A percentile compares a stretch with the other conserved stretches of the same genome.
Evolutionary conservation across 2,888 invertebrate species (phyloP).

Genomic region (Terebella lapidaria): DNA sequence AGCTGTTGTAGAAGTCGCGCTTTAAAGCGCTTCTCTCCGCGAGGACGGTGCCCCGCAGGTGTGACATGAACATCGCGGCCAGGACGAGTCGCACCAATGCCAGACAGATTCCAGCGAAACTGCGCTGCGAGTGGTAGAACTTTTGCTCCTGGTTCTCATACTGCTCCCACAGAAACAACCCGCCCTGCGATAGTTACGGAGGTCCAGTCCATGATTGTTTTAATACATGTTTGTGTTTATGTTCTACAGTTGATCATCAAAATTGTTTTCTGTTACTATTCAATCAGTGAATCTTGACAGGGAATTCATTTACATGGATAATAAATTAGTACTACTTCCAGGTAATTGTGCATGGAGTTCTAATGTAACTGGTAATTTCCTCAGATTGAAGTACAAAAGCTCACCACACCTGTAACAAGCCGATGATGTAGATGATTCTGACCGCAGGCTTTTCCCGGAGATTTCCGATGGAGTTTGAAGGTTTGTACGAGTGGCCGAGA

Average conservation of each 20-base stretch:
- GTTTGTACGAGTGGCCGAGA: constrained; percentile 31
- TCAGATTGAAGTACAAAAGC: no score
- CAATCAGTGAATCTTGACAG: no score
- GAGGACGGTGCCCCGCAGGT: constrained; percentile 34
- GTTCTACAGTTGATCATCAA: no score
- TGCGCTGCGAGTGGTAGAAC: constrained; percentile 41
- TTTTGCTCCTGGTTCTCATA: constrained; percentile 38
- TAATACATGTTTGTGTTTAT: no score
- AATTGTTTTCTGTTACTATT: no score
- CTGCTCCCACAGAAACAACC: constrained; percentile 46
- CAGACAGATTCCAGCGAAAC: constrained; percentile 36
- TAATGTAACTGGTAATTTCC: no score
- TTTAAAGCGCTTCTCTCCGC: constrained; percentile 41
- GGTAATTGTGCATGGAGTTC: no score
- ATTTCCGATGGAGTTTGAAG: constrained; percentile 32
- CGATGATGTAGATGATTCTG: constrained; percentile 37
- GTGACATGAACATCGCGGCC: constrained; percentile 42
- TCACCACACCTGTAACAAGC: constrained; percentile 39
- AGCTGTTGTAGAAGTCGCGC: constrained; percentile 42
- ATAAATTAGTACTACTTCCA: no score
- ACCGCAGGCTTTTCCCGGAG: constrained; percentile 39
- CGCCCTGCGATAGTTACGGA: no score
- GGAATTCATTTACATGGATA: no score
- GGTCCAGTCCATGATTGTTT: no score
- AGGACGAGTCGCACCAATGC: constrained; percentile 38